Base-by-base conservation (phyloP, 2,113 vertebrate genomes). In the Corydoras sp. region DNA sequence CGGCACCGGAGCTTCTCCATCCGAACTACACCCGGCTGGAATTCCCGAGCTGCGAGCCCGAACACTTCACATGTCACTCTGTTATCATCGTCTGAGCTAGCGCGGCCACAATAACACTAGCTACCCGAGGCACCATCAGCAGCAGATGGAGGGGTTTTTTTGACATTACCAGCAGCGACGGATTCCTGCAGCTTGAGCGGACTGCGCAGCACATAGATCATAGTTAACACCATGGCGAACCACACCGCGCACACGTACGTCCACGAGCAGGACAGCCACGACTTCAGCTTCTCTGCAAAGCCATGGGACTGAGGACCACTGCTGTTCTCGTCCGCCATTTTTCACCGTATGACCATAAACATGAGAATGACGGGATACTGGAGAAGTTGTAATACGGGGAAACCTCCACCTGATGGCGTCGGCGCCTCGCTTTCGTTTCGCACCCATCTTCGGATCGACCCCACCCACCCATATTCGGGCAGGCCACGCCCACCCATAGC, bases 161-260 rank as follows among this genome's bases (percentile, higher is more conserved):
- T 73, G 74, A 77, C 82, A 78, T 91, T 24, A 97, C 95, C 96
- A 81, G 92, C 92, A 75, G 90, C 89, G 69, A 95, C 86, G 70
- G 89, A 90, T 83, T 98, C 94, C 85, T 94, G 92, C 69, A 98
- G 85, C 79, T 93, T 93, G 79, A 97, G 87, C 70, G 94, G 94
- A 77, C 92, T 93, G 86, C 95, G 86, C 81, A 98, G 87, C 29
- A 88, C 90, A 82, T 95, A 98, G 3, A 94, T 84, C 77, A 97
- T 91, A 50, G 92, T 90, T 62, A 96, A 83, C 73, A 87, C 89
- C 75, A 93, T 91, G 79, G 90, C 86, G 15, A 94, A 83, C 88
- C 92, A 93, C n/a, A 92, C 83, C 69, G 87, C 87, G 79, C 90
- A 92, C 79, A 93, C 84, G 80, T 89, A 92, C 12, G 90, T 91